These are phyloP conservation scores for Strigamia transsilvanica DNA, from an alignment of 2,888 invertebrate species.

Conservation along the genomic window DNA sequence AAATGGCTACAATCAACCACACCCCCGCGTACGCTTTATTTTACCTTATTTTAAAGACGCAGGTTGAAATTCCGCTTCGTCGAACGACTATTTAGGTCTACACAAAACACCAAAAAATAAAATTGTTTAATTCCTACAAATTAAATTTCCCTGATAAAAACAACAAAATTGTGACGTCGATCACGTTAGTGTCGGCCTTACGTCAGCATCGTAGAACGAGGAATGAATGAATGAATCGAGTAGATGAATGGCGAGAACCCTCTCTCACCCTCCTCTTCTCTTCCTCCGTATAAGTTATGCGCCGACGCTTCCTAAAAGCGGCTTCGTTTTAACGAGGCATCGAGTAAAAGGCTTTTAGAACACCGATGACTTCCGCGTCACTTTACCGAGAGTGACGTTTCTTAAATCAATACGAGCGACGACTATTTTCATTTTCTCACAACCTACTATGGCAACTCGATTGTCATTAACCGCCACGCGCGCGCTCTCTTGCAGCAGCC, in stretches of 20 bases:
- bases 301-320: constrained; percentile 1
- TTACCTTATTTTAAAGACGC: not conserved
- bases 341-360: not conserved
- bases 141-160: not conserved
- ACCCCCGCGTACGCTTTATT: not conserved
- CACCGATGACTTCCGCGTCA: not conserved
- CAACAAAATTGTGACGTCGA: not conserved
- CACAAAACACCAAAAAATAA: not conserved
- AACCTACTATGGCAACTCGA: not conserved
- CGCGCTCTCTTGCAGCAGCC: not conserved
- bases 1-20: not conserved
- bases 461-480: not conserved
- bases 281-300: constrained; percentile 8
- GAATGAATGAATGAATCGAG: constrained; percentile 8
- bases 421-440: not conserved
- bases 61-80: not conserved
- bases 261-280: constrained; percentile 8
- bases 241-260: not conserved
- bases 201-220: not conserved
- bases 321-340: constrained; percentile 8
- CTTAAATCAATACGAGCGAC: not conserved
- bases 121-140: not conserved
- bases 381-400: constrained; percentile 2
- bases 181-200: not conserved
- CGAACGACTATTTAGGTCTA: not conserved